Evolutionary conservation across 2,797 vertebrate species (phyloP), one percentile per base, ranked within the genome.

Genomic region (Propithecus deckenii): DNA sequence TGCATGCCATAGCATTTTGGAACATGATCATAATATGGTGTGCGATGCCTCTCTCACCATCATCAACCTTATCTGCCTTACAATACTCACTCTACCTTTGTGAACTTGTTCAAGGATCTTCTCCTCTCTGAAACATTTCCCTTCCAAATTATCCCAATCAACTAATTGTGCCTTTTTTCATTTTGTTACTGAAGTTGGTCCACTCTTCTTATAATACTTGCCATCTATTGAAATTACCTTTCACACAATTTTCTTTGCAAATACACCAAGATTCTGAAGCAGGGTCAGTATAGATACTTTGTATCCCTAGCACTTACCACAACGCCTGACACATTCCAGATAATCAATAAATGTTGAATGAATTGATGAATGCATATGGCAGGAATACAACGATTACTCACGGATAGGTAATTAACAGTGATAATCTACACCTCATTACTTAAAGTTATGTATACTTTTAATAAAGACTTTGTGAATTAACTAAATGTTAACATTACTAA

Each of bases 391-490:
- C 28, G 18, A 67, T 57, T 84, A 65, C n/a, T 78, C 14, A 8
- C 20, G 11, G n/a, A 35, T 57, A 46, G 32, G 32, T n/a, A 61
- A 75, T 87, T 41, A 85, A 61, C 15, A 85, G 20, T 35, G 74
- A 43, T 80, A 84, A 71, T 86, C 35, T 91, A 43, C 11, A 72
- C 32, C 32, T 76, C 81, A 65, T 55, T 84, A 38, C 13, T 55
- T 76, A 96, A 94, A 87, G 48, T 38, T 48, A 4, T 81, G 15
- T 76, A 17, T 81, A 78, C 32, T 93, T 89, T 93, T 92, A 92
- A 94, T 87, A 88, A 95, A 67, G 32, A 41, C 46, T 88, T 14
- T 78, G 28, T 96, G 76, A 88, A 90, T 89, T 93, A 91, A 80
- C 25, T 61, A 83, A 84, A 87, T 92, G 43, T 90, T 94, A 81